Base-by-base conservation (phyloP, 2,113 vertebrate genomes). In the Mystacornis crossleyi region DNA sequence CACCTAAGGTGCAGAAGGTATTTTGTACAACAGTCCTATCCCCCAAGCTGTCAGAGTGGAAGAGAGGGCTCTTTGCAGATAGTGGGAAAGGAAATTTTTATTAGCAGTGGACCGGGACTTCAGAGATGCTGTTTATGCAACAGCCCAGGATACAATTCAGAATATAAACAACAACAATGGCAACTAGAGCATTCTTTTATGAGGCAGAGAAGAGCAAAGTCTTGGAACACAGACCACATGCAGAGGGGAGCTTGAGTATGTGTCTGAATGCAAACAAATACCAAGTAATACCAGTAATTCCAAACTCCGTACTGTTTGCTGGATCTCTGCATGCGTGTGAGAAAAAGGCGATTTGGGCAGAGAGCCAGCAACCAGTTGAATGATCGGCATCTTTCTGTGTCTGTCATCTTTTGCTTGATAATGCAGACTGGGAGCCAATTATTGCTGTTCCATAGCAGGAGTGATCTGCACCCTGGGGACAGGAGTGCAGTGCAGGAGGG, bases 201-300 rank as follows among this genome's bases (percentile, higher is more conserved):
- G 54, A 82, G 34, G 34, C 66, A 72, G 57, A 77, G 11, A 81
- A 67, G 12, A 91, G 36, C 11, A 87, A 80, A 75, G 53, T 40
- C 65, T 84, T 6, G 4, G 62, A 94, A 92, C 58, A 95, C 0
- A 3, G 75, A 74, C 81, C 83, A n/a, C 93, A 77, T 74, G 86
- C 86, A 78, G 64, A 89, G 72, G 5, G 15, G 60, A 86, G 72
- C 43, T 70, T 0, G 1, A 92, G 20, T 19, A 21, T 14, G 48
- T 20, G 50, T 64, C 82, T 89, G 93, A 89, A 89, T 55, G 64
- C 83, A 89, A 95, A 90, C 47, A 73, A 80, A 92, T 33, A 48
- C 28, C 50, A 77, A 92, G 33, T 36, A 64, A 89, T 19, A 72
- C 24, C 36, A 73, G 34, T 47, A 94, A 73, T 33, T 78, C 34